These are phyloP conservation scores for Bufo gargarizans DNA, from an alignment of 2,113 vertebrate species.

Conservation along the genomic window DNA sequence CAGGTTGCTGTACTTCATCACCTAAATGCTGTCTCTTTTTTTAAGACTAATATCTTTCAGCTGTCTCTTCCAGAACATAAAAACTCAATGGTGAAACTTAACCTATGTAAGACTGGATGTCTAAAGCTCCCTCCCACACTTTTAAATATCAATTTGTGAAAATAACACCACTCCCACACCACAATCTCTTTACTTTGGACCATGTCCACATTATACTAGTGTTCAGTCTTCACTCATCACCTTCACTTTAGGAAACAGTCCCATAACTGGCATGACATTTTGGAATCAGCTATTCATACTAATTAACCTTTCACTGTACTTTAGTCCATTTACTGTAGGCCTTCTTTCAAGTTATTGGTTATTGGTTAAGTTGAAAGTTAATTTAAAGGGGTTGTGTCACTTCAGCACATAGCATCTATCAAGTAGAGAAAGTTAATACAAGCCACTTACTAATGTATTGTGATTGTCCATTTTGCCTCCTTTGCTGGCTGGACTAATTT, in stretches of 20 bases:
- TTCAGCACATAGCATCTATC: too few relatives aligned
- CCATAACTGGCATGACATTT: not conserved
- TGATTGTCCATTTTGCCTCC: too few relatives aligned
- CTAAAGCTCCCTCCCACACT: constrained; percentile 7
- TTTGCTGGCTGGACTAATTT: too few relatives aligned
- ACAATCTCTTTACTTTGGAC: not conserved
- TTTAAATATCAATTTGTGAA: not conserved
- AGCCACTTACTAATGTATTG: too few relatives aligned
- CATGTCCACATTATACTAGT: not conserved
- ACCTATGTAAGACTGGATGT: constrained; percentile 3
- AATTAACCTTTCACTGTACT: too few relatives aligned
- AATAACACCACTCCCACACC: not conserved
- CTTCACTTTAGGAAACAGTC: not conserved
- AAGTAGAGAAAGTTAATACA: too few relatives aligned
- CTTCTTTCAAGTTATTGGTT: too few relatives aligned
- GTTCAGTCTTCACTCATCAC: not conserved
- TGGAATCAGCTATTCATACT: not conserved
- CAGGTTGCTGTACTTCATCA: too few relatives aligned
- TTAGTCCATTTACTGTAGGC: too few relatives aligned
- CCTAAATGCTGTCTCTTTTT: not conserved
- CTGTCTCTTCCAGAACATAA: not conserved
- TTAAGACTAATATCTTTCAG: constrained; percentile 14
- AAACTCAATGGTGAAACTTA: constrained; percentile 6
- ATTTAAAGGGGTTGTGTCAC: too few relatives aligned
- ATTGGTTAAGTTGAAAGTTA: too few relatives aligned